These are phyloP conservation scores for Sarcophaga rosellei DNA, from an alignment of 2,888 invertebrate genomes.

Conservation along the genomic window DNA sequence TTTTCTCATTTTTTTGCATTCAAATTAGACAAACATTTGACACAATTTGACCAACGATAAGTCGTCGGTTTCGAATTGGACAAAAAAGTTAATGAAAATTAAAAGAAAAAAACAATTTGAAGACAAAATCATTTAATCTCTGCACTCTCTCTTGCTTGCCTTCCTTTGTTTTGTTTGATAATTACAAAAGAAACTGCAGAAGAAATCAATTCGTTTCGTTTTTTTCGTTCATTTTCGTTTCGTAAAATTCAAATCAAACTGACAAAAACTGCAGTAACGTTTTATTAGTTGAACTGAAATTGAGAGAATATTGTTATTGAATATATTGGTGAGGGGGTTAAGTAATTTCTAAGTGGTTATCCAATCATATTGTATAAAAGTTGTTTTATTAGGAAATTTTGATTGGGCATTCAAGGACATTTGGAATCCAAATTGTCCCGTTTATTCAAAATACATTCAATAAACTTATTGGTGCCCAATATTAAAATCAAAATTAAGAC, in stretches of 20 bases:
- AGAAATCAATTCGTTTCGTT: conserved; percentile 11
- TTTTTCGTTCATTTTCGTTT: neutral
- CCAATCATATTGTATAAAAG: neutral
- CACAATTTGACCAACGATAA: conserved; percentile 51
- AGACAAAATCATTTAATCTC: neutral
- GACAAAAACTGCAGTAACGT: conserved; percentile 52
- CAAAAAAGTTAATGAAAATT: conserved; percentile 23
- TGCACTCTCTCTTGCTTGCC: neutral
- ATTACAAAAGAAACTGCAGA: conserved; percentile 27
- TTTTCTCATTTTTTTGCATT: conserved; percentile 3
- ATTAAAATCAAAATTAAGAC: too few relatives aligned
- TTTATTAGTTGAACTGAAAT: conserved; percentile 32
- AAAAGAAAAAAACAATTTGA: neutral
- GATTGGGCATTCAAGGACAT: too few relatives aligned
- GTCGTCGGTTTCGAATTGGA: neutral
- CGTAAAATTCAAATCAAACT: conserved; percentile 31
- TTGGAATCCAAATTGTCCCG: too few relatives aligned
- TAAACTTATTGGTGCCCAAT: too few relatives aligned
- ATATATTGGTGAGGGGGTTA: conserved; percentile 24
- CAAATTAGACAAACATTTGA: conserved; percentile 52
- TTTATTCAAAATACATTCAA: too few relatives aligned
- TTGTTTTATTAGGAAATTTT: neutral
- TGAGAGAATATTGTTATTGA: neutral
- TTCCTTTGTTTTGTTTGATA: conserved; percentile 33
- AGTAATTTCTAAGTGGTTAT: neutral